Percentiles rank a stretch among this genome's conserved stretches.
phyloP scores from a whole-genome alignment of 2,797 vertebrate species.

The Numenius phaeopus region DNA sequence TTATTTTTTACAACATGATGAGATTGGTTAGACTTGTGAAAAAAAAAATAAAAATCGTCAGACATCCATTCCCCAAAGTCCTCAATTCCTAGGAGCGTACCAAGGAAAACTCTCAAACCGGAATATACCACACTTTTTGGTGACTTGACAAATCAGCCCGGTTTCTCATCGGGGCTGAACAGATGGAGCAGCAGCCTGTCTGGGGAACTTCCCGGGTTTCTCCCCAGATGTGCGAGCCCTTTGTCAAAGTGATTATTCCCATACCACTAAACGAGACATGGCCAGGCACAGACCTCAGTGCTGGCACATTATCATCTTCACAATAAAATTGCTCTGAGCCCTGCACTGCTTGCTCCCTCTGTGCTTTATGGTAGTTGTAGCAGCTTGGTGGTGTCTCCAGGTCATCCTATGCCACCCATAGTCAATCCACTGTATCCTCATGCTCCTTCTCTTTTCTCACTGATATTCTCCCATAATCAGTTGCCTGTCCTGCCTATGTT shows the following conservation, averaged over 20 bases:
- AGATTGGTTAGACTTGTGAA: neutral
- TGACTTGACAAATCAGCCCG: neutral
- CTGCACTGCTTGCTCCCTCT: neutral
- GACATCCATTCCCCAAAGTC: neutral
- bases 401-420: neutral
- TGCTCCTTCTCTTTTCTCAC: neutral
- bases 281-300: neutral
- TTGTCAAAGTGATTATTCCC: slow-evolving; percentile 12
- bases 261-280: rapidly evolving
- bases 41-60: neutral
- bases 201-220: neutral
- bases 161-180: neutral
- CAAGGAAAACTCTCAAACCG: neutral
- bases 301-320: neutral
- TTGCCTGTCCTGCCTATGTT: neutral
- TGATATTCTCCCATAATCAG: neutral
- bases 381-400: neutral
- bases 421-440: neutral
- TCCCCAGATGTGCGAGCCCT: neutral
- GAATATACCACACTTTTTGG: neutral
- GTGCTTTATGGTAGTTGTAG: neutral
- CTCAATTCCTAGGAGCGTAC: neutral
- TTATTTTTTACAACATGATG: neutral
- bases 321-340: neutral
- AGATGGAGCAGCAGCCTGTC: slow-evolving; percentile 2